Evolutionary conservation across 2,113 vertebrate species (phyloP).

Genomic region (Cygnus atratus): DNA sequence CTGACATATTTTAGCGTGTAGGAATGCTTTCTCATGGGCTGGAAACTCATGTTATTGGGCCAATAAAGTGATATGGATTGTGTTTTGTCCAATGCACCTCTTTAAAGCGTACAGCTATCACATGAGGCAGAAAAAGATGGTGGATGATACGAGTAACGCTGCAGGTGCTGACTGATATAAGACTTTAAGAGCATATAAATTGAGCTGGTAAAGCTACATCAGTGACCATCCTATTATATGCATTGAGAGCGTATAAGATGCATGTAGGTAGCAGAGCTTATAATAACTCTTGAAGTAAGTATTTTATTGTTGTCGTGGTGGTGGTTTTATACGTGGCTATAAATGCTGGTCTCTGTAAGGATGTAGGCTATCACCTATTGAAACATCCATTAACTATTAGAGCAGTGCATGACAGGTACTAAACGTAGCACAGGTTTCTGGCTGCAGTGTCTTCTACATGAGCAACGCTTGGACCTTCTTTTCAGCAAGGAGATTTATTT

Average conservation of each 20-base stretch:
- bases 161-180: not conserved
- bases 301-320: not conserved
- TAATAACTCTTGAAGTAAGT: not conserved
- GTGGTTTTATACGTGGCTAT: not conserved
- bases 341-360: not conserved
- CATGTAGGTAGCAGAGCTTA: not conserved
- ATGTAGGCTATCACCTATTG: not conserved
- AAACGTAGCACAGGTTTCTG: not conserved
- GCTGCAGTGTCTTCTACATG: not conserved
- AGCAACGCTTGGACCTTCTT: accelerated
- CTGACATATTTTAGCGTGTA: not conserved
- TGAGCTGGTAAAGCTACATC: not conserved
- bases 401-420: not conserved
- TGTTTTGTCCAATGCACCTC: not conserved
- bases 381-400: not conserved
- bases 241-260: accelerated
- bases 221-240: not conserved
- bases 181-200: not conserved
- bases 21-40: not conserved
- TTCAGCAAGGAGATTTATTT: not conserved
- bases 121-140: not conserved
- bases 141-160: not conserved
- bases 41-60: not conserved
- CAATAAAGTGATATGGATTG: not conserved
- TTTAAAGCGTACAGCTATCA: not conserved